These are phyloP conservation scores for Belgica antarctica DNA, from an alignment of 2,888 invertebrate species.

Conservation along the genomic window DNA sequence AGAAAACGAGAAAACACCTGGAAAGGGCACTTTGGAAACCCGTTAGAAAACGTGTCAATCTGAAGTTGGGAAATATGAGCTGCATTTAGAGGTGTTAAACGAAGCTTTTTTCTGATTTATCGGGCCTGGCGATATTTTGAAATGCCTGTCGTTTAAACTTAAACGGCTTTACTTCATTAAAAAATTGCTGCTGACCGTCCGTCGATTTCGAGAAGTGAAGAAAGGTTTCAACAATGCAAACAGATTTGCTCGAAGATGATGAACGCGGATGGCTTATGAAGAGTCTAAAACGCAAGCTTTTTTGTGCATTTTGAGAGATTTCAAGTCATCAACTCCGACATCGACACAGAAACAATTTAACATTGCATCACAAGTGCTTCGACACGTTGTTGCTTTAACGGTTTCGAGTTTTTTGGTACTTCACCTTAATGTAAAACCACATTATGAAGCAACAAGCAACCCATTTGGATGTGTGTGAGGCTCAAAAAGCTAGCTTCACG, in stretches of 20 bases:
- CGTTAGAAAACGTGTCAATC: neutral
- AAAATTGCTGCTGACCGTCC: too few relatives aligned
- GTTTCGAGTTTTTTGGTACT: too few relatives aligned
- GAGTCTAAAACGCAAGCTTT: too few relatives aligned
- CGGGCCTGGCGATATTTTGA: neutral
- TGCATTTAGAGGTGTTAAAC: too few relatives aligned
- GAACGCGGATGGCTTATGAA: neutral
- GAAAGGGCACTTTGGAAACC: neutral
- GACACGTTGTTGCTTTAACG: neutral
- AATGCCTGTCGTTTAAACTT: neutral
- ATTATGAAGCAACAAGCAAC: neutral
- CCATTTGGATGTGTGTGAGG: neutral
- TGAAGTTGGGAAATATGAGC: too few relatives aligned
- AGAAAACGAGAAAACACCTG: neutral
- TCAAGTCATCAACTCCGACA: neutral
- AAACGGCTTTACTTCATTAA: too few relatives aligned
- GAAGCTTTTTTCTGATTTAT: too few relatives aligned
- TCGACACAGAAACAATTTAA: conserved; percentile 3
- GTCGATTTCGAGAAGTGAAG: neutral
- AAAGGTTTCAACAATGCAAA: neutral
- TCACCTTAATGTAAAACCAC: neutral
- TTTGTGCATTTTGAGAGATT: neutral
- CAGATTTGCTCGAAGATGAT: neutral
- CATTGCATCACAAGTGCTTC: conserved; percentile 1
- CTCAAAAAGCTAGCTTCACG: too few relatives aligned